phyloP scores from a whole-genome alignment of 2,888 invertebrate genomes.

The Gasteruption jaculator region DNA sequence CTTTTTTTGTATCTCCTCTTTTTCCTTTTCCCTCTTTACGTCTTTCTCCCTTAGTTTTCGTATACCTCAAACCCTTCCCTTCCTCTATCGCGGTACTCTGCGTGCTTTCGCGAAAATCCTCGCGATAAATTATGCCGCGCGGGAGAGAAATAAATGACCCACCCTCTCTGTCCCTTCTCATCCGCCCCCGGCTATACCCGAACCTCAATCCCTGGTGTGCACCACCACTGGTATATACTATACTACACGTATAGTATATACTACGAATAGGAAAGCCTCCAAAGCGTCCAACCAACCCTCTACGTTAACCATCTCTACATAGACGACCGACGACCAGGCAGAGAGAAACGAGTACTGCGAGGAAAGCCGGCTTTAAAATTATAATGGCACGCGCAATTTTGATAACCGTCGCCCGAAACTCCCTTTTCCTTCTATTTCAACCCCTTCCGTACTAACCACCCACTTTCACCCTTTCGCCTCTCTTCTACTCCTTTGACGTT shows the following conservation, averaged over 20 bases:
- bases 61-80: conserved; percentile 19
- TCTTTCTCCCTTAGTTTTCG: conserved; percentile 26
- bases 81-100: conserved; percentile 40
- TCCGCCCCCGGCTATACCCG: conserved; percentile 33
- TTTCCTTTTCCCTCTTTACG: conserved; percentile 26
- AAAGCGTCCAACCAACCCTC: no score
- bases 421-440: conserved; percentile 27
- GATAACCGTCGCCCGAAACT: conserved; percentile 46
- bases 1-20: conserved; percentile 20
- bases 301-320: no score
- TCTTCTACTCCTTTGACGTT: conserved; percentile 24
- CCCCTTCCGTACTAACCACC: conserved; percentile 18
- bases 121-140: conserved; percentile 52
- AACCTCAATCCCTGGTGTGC: conserved; percentile 36
- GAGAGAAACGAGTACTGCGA: conserved; percentile 28
- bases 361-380: conserved; percentile 51
- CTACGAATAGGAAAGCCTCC: conserved; percentile 6
- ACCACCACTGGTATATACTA: conserved; percentile 25
- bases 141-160: conserved; percentile 52
- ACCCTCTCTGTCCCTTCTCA: conserved; percentile 41
- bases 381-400: conserved; percentile 51
- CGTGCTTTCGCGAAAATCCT: conserved; percentile 52
- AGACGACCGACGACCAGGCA: conserved; percentile 30
- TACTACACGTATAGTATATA: neutral
- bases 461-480: conserved; percentile 16